These are phyloP conservation scores for Drosophila sturtevanti DNA, from an alignment of 1,140 invertebrate species.

Conservation along the genomic window DNA sequence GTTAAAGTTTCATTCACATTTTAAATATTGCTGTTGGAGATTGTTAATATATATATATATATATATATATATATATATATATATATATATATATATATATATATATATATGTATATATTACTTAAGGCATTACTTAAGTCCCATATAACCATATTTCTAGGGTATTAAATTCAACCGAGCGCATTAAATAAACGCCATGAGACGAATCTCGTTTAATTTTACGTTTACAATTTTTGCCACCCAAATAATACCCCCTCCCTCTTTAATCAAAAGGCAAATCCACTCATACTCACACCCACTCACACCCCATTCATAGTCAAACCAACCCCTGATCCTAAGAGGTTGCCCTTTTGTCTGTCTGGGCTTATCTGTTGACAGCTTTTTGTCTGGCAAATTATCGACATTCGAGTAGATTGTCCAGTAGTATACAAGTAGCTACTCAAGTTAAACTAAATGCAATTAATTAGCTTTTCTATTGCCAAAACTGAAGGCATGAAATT, in stretches of 20 bases:
- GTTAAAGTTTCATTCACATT: too few species aligned
- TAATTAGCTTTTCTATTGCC: constrained; percentile 59
- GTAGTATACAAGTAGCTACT: constrained; percentile 56
- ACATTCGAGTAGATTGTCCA: constrained; percentile 50
- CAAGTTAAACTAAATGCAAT: constrained; percentile 52
- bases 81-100: too few species aligned
- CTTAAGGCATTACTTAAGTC: too few species aligned
- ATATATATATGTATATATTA: too few species aligned
- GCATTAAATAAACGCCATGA: constrained; percentile 64
- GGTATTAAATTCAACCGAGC: constrained; percentile 46
- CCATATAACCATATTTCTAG: background rate
- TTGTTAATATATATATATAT: too few species aligned
- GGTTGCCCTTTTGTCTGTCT: constrained; percentile 24
- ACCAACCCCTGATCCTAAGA: background rate
- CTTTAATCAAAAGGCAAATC: background rate
- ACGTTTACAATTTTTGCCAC: constrained; percentile 60
- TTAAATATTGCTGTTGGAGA: too few species aligned
- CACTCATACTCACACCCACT: background rate
- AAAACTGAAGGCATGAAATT: constrained; percentile 52
- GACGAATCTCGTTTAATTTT: constrained; percentile 77
- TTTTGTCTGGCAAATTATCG: constrained; percentile 62
- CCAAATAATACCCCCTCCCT: constrained; percentile 2
- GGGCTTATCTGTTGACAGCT: constrained; percentile 18
- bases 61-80: too few species aligned
- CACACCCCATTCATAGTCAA: background rate